Base-by-base conservation (phyloP, 2,797 vertebrate species). In the Rachycentron canadum region DNA sequence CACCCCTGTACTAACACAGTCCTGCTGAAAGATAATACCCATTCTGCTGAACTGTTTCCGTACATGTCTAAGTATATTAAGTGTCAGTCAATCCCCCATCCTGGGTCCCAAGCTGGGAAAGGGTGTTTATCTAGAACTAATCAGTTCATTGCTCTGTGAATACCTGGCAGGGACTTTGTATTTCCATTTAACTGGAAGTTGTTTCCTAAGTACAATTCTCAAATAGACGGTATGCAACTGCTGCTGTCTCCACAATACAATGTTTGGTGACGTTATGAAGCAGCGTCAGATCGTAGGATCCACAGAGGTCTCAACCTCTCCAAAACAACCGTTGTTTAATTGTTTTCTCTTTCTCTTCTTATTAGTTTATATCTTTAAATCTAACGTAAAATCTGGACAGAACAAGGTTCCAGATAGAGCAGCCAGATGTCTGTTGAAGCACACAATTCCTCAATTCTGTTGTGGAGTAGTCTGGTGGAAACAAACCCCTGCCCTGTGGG, bases 21-120 rank as follows among this genome's bases (percentile, higher is more conserved):
- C 58, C 61, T 61, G 49, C 25, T 87, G 85, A 69, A 87, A 88
- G 75, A 73, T 67, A 82, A 89, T 76, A 76, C 69, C 53, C 32
- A 40, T 47, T 68, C 45, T 73, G 40, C 21, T 36, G 34, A 58
- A 76, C 36, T 40, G 73, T 76, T 60, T 75, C 61, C 13, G 1
- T 36, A 12, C 34, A 49, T 0, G 30, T 68, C 13, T 34, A n/a
- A 26, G 32, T 36, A 34, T 40, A 60, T 50, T 25, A 4, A 38
- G n/a, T 36, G 8, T 79, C 59, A 40, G 23, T 34, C 58, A 53
- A 25, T 71, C 63, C 32, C 10, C 3, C 19, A 7, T 43, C 45
- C 3, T 13, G 38, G 34, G 21, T 32, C n/a, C 50, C 59, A 56
- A 38, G 26, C 32, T 49, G 50, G 53, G 2, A 13, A 47, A 45